A percentile compares a stretch with the other conserved stretches of the same genome.
These are phyloP conservation scores for Temnothorax longispinosus DNA, from an alignment of 1,140 invertebrate genomes.

Conservation along the genomic window DNA sequence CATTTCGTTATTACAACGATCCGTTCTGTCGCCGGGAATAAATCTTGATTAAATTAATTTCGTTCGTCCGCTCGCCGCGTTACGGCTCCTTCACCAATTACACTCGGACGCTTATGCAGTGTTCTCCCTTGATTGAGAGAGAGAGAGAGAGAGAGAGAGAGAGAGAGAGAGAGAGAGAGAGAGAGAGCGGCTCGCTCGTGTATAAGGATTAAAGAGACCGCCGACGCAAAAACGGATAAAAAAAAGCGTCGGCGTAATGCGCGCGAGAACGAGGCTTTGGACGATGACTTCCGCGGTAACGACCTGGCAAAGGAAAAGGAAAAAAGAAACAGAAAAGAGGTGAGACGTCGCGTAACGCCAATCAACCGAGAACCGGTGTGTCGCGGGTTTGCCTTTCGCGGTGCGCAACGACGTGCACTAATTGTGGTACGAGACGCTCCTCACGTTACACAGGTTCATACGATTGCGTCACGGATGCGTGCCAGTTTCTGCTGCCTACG, in stretches of 20 bases:
- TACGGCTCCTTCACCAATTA: background rate
- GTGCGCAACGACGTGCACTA: constrained; percentile 49
- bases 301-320: background rate
- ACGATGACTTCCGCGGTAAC: background rate
- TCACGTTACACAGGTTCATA: constrained; percentile 43
- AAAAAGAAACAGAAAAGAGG: background rate
- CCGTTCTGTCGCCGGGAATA: background rate
- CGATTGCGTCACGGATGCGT: constrained; percentile 57
- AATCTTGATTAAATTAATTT: constrained; percentile 27
- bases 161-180: too few relatives aligned
- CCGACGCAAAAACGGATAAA: background rate
- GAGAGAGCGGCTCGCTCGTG: too few relatives aligned
- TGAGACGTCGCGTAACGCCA: constrained; percentile 19
- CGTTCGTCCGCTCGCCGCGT: background rate
- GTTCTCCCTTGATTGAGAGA: background rate
- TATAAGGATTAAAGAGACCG: constrained; percentile 16
- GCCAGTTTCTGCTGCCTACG: constrained; percentile 13
- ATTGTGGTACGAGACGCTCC: constrained; percentile 53
- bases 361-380: background rate
- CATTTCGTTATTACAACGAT: background rate
- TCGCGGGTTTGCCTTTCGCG: constrained; percentile 42
- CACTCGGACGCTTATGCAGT: background rate
- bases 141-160: too few relatives aligned
- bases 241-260: constrained; percentile 14
- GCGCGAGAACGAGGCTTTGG: background rate